Conservation (phyloP, 2,113 vertebrate species). For the Phalacrocorax aristotelis region DNA sequence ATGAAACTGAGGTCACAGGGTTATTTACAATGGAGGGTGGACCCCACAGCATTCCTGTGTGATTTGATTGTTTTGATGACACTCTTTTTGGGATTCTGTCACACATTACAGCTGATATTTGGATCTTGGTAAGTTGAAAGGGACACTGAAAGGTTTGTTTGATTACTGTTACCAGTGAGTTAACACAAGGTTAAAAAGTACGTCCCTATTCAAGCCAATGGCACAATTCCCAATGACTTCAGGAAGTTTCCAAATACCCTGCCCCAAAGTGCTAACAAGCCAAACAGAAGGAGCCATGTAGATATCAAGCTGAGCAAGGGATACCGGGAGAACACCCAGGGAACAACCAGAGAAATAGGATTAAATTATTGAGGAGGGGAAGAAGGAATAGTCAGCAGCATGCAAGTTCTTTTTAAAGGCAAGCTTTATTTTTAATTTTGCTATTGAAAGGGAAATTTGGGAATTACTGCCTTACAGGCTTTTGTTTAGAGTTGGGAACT, state of each 20-base stretch:
- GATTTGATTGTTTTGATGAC: slow-evolving; percentile 60
- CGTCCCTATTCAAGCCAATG: background rate
- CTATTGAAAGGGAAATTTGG: background rate
- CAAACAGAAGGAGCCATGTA: background rate
- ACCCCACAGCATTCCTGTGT: slow-evolving; percentile 56
- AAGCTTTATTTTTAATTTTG: background rate
- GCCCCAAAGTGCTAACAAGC: background rate
- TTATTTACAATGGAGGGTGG: slow-evolving; percentile 58
- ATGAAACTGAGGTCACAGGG: slow-evolving; percentile 56
- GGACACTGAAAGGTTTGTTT: slow-evolving; percentile 24
- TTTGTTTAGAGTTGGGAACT: background rate
- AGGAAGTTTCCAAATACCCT: slow-evolving; percentile 13
- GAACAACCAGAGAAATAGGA: background rate
- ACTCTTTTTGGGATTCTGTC: slow-evolving; percentile 55
- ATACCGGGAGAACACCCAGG: background rate
- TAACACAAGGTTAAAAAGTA: slow-evolving; percentile 33
- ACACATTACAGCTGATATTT: slow-evolving; percentile 54
- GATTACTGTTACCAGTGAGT: slow-evolving; percentile 18
- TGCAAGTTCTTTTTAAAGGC: background rate
- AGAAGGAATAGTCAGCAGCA: background rate
- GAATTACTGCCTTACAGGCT: background rate
- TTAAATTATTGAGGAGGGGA: background rate
- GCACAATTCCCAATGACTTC: background rate
- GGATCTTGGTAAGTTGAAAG: slow-evolving; percentile 53
- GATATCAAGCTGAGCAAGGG: background rate